Evolutionary conservation across 1,140 invertebrate genomes (phyloP).

Genomic region (Hypsibius dujardini): DNA sequence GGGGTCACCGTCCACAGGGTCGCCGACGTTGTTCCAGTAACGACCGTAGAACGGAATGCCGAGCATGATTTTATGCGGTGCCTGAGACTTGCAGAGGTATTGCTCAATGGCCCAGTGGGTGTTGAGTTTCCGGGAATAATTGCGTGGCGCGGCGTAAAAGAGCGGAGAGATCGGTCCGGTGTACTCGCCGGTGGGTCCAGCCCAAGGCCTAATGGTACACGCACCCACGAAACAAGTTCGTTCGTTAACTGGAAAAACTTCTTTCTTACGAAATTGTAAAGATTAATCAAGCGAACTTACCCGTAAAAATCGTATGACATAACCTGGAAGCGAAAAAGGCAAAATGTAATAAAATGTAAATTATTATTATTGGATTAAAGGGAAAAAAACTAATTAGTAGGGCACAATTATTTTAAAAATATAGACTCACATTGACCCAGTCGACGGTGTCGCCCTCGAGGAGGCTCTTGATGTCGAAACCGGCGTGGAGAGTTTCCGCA

Average conservation of each 20-base stretch:
- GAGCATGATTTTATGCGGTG: slow-evolving; percentile 27
- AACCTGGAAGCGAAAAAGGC: too few species aligned
- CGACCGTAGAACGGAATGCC: slow-evolving; percentile 30
- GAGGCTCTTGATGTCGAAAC: slow-evolving; percentile 26
- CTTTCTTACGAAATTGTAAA: too few species aligned
- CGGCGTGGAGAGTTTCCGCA: slow-evolving; percentile 29
- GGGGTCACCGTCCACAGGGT: slow-evolving; percentile 27
- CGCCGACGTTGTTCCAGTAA: slow-evolving; percentile 29
- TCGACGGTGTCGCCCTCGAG: slow-evolving; percentile 25
- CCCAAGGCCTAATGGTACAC: too few species aligned
- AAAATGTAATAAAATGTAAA: too few species aligned
- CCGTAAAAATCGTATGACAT: slow-evolving; percentile 30
- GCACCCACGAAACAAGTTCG: too few species aligned
- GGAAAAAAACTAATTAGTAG: too few species aligned
- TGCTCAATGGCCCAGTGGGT: slow-evolving; percentile 30
- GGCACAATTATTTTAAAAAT: too few species aligned
- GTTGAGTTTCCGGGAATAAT: slow-evolving; percentile 29
- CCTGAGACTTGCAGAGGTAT: slow-evolving; percentile 26
- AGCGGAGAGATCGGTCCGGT: slow-evolving; percentile 28
- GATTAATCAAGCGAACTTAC: too few species aligned
- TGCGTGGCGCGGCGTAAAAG: slow-evolving; percentile 27
- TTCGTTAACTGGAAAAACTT: too few species aligned
- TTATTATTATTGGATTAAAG: too few species aligned
- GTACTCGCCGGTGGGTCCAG: slow-evolving; percentile 27
- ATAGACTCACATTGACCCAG: slow-evolving; percentile 28